Evolutionary conservation across 2,888 invertebrate genomes (phyloP).

Genomic region (Drosophila pseudotalamancana): DNA sequence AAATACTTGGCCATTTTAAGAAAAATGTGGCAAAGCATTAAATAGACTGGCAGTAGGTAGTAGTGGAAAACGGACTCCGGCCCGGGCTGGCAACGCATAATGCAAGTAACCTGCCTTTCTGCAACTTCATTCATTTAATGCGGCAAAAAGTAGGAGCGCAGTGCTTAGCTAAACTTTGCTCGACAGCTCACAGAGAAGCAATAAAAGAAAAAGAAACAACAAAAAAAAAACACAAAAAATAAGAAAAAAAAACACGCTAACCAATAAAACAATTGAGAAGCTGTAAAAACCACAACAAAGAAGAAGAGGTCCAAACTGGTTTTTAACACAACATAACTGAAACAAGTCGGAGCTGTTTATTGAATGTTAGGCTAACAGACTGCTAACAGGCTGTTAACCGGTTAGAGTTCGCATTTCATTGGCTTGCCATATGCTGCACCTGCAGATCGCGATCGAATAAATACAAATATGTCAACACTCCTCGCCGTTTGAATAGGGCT

Average conservation of each 20-base stretch:
- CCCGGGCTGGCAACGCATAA: slow-evolving; percentile 60
- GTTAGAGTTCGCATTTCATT: slow-evolving; percentile 42
- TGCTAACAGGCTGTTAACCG: slow-evolving; percentile 57
- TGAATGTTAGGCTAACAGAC: slow-evolving; percentile 57
- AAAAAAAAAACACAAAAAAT: neutral
- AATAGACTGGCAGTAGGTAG: slow-evolving; percentile 24
- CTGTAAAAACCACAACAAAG: slow-evolving; percentile 59
- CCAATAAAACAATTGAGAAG: slow-evolving; percentile 63
- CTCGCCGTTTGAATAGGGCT: slow-evolving; percentile 18
- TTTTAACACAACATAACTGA: slow-evolving; percentile 57
- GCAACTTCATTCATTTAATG: slow-evolving; percentile 76
- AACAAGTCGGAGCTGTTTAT: slow-evolving; percentile 62
- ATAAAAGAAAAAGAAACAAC: slow-evolving; percentile 32
- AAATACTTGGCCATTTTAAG: slow-evolving; percentile 29
- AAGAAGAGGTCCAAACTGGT: slow-evolving; percentile 61
- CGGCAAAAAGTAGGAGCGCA: slow-evolving; percentile 38
- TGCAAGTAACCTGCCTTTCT: slow-evolving; percentile 69
- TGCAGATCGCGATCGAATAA: slow-evolving; percentile 62
- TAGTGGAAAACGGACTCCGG: slow-evolving; percentile 19
- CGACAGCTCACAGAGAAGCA: slow-evolving; percentile 32
- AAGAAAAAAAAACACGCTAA: slow-evolving; percentile 32
- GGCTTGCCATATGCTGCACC: slow-evolving; percentile 54
- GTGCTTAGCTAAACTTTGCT: slow-evolving; percentile 32
- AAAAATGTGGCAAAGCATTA: slow-evolving; percentile 46
- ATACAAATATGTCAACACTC: slow-evolving; percentile 42